Base-by-base conservation (phyloP, 2,113 vertebrate genomes). In the Gymnobelideus leadbeateri region DNA sequence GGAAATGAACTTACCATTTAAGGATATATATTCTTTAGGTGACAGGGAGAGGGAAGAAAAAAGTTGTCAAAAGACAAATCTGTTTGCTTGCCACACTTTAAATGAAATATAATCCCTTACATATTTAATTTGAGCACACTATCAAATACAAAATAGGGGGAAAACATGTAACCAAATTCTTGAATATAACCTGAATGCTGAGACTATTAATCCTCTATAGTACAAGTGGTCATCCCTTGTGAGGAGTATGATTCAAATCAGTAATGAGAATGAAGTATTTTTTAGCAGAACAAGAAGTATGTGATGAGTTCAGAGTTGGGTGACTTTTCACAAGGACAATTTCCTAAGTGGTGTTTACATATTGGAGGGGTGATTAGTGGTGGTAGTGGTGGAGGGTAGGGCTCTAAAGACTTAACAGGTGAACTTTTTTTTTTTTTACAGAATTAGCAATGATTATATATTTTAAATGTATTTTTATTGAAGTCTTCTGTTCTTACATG, bases 1-100 rank as follows among this genome's bases (percentile, higher is more conserved):
- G 96, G 54, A 94, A 91, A 95, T 26, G 57, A 91, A 93, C 49
- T 96, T 96, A 96, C 96, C 97, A 97, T 98, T 97, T 96, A 96
- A 92, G 96, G 95, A 95, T 89, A 96, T 98, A 97, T 96, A 84
- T 96, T 97, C 96, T 93, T 6, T 0, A 31, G 91, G 93, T 97
- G 93, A 91, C 97, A 19, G 68, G 16, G 43, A 84, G 19, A 84
- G n/a, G 57, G 7, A 84, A 43, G 37, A 43, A 95, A 89, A 97
- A 94, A 7, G 0, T 23, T 50, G 89, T 96, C 61, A 95, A 95
- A 95, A 93, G 68, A 47, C 92, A 95, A 96, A 94, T 91, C n/a
- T 52, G 43, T 96, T 95, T 96, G 92, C 94, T 96, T 0, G 0
- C 53, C 96, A 95, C 28, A 25, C 96, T 93, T 94, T 98, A 95